phyloP scores from a whole-genome alignment of 2,113 vertebrate species.

The Eolophus roseicapilla region DNA sequence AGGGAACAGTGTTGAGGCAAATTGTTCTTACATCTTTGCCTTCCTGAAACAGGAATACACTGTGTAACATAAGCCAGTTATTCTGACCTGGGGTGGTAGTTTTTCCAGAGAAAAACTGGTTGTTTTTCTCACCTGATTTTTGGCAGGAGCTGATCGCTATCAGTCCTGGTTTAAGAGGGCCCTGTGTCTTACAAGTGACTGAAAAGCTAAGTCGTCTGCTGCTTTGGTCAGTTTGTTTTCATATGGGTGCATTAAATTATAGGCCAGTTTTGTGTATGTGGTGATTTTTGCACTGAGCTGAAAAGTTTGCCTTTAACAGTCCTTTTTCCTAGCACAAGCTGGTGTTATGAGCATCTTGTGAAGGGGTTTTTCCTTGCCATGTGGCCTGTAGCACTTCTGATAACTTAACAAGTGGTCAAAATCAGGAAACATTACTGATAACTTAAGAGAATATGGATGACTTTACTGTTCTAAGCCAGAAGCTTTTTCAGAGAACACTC shows the following conservation, averaged over 20 bases:
- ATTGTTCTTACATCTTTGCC: background rate
- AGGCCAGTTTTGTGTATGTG: background rate
- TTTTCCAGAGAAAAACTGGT: background rate
- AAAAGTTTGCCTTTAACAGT: background rate
- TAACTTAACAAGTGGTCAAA: background rate
- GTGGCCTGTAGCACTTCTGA: background rate
- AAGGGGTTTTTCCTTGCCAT: background rate
- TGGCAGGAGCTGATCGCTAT: fast-evolving
- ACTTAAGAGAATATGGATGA: fast-evolving
- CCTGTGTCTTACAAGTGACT: background rate
- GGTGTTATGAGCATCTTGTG: fast-evolving
- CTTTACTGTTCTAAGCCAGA: background rate
- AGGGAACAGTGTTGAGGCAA: background rate
- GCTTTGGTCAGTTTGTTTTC: background rate
- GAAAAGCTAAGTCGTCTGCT: background rate
- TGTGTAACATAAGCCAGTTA: background rate
- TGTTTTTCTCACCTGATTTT: background rate
- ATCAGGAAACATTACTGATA: fast-evolving
- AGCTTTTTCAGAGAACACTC: background rate
- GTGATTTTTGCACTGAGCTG: fast-evolving
- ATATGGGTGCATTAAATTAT: fast-evolving
- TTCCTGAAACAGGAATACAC: fast-evolving
- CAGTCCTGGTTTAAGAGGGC: background rate
- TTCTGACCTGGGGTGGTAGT: background rate
- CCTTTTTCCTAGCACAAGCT: background rate